Evolutionary conservation across 1,140 invertebrate species (phyloP).

Genomic region (Portunus trituberculatus): DNA sequence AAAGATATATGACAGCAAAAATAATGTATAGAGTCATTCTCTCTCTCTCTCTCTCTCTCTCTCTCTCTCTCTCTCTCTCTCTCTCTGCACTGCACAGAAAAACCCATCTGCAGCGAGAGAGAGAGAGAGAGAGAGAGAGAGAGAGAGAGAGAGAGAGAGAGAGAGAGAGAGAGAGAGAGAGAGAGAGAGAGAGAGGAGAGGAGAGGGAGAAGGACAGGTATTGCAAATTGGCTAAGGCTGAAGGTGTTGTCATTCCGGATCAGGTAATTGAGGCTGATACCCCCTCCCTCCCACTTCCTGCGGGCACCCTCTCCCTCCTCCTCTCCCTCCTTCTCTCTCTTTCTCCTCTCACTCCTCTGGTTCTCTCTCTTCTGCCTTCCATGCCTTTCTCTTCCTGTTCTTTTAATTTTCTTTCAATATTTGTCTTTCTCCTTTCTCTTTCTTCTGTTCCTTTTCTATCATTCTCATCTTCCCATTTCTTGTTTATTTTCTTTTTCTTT

Average conservation of each 20-base stretch:
- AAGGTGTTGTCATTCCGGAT: background rate
- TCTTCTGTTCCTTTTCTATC: too few species aligned
- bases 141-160: too few species aligned
- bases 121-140: background rate
- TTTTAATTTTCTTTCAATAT: background rate
- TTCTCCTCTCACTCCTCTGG: background rate
- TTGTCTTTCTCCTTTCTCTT: background rate
- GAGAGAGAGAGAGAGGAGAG: background rate
- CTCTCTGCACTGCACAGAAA: background rate
- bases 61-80: background rate
- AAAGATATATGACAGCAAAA: background rate
- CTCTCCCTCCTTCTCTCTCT: background rate
- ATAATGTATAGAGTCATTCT: background rate
- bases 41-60: background rate
- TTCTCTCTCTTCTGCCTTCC: background rate
- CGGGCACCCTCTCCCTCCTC: background rate
- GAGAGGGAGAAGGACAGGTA: background rate
- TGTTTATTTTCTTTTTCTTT: too few species aligned
- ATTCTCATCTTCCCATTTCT: too few species aligned
- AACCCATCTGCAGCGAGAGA: background rate
- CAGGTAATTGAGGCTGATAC: background rate
- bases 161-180: background rate
- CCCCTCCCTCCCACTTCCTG: background rate
- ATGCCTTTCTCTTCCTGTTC: background rate
- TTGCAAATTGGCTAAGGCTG: background rate